Conservation (phyloP, 2,113 vertebrate genomes). For the Odontophorus gujanensis region DNA sequence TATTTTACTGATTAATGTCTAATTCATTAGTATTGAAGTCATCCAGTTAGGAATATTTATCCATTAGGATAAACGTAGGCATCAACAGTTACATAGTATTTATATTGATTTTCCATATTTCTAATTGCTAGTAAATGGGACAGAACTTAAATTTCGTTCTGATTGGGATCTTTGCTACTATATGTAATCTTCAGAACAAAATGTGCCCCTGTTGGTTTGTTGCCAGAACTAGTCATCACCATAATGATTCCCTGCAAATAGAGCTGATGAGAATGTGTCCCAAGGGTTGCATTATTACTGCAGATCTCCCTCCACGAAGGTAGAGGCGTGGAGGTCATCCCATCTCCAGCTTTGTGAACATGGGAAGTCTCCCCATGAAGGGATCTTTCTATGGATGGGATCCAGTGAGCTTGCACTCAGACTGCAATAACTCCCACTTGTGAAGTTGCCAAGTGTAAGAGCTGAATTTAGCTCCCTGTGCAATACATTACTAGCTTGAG, state of each 20-base stretch:
- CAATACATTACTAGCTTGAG: neutral
- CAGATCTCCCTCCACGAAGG: neutral
- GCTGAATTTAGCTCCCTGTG: neutral
- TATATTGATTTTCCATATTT: neutral
- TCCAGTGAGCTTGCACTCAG: neutral
- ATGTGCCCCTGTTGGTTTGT: neutral
- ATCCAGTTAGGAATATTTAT: neutral
- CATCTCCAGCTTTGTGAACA: neutral
- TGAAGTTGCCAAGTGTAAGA: neutral
- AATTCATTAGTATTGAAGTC: neutral
- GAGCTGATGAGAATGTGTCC: neutral
- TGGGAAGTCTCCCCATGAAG: fast-evolving
- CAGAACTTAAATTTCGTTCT: neutral
- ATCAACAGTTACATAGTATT: neutral
- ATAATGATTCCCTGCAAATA: neutral
- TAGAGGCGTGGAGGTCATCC: neutral
- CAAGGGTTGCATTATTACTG: neutral
- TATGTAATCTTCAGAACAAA: neutral
- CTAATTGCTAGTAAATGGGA: neutral
- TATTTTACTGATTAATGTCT: neutral
- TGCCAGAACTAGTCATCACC: neutral
- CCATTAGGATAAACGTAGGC: neutral
- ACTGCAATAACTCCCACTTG: neutral
- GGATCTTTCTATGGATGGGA: neutral
- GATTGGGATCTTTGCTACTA: neutral